Conservation (phyloP, 2,113 vertebrate species). For the Trematocara zebra region DNA sequence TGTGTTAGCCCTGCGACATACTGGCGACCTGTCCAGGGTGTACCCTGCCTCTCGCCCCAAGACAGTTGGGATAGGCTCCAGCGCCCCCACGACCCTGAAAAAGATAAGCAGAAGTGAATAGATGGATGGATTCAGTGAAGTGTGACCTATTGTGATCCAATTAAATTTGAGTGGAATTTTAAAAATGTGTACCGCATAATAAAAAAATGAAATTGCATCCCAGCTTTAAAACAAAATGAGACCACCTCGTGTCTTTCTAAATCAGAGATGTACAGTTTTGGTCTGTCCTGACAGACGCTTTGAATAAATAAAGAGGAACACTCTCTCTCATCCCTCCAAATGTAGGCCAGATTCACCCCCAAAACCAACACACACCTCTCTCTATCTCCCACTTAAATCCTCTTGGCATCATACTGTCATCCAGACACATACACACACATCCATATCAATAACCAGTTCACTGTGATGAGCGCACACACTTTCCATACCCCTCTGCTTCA, state of each 20-base stretch:
- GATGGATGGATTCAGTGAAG: background rate
- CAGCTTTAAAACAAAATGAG: background rate
- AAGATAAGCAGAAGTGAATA: background rate
- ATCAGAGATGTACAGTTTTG: background rate
- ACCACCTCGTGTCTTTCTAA: background rate
- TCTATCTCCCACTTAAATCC: background rate
- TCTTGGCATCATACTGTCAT: background rate
- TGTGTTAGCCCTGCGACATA: background rate
- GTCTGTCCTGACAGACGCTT: background rate
- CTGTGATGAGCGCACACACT: background rate
- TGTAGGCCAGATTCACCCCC: constrained; percentile 43
- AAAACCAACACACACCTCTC: background rate
- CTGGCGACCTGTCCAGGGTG: background rate
- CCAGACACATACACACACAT: background rate
- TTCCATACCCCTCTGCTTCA: constrained; percentile 6
- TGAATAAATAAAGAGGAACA: constrained; percentile 49
- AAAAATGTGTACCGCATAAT: background rate
- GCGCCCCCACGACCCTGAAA: background rate
- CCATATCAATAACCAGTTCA: background rate
- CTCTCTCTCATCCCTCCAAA: constrained; percentile 36
- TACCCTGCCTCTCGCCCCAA: background rate
- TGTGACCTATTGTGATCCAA: background rate
- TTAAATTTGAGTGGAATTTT: background rate
- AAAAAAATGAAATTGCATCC: background rate
- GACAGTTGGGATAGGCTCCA: background rate